Base-by-base conservation (phyloP, 2,113 vertebrate species). In the Rutilus rutilus region DNA sequence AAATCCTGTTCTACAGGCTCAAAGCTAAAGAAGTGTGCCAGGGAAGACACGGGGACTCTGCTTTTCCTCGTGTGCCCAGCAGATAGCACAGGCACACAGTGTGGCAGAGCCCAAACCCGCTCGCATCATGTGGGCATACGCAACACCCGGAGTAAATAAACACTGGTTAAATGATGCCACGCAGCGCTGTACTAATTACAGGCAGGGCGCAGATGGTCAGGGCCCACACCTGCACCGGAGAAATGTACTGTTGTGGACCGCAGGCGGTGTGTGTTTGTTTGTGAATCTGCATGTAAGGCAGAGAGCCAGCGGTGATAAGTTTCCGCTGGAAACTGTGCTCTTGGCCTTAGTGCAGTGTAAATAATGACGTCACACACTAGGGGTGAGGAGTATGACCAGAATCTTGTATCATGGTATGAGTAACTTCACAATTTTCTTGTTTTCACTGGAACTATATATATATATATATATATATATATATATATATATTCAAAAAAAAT, bases 1-100 rank as follows among this genome's bases (percentile, higher is more conserved):
- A 89, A 89, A 90, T 89, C 75, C 79, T 75, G 67, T 62, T 78
- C 74, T 81, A 30, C 81, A 78, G 86, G 21, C 69, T 87, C 62
- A 62, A 85, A 86, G 86, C 78, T 73, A 88, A 76, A 87, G 80
- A 74, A 79, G 78, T 57, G 27, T 57, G 78, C 81, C 81, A 85
- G 64, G 21, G 59, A 88, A 50, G 74, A 79, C 80, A 79, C 64
- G 52, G 74, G 33, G n/a, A 39, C 73, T 75, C 25, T 62, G 81
- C 59, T 86, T 85, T 86, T 71, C 39, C 76, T 77, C 73, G 19
- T 75, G 69, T 45, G 73, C 83, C 45, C 39, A 25, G 36, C 67
- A 80, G 77, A 86, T 59, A 73, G 52, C 33, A 67, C 27, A n/a
- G 17, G 52, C 36, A 74, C 77, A 85, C 79, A 82, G 25, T 21